Percentiles rank a stretch among this genome's conserved stretches.
These are phyloP conservation scores for Cephus rjabovi DNA, from an alignment of 2,888 invertebrate genomes.

Conservation along the genomic window DNA sequence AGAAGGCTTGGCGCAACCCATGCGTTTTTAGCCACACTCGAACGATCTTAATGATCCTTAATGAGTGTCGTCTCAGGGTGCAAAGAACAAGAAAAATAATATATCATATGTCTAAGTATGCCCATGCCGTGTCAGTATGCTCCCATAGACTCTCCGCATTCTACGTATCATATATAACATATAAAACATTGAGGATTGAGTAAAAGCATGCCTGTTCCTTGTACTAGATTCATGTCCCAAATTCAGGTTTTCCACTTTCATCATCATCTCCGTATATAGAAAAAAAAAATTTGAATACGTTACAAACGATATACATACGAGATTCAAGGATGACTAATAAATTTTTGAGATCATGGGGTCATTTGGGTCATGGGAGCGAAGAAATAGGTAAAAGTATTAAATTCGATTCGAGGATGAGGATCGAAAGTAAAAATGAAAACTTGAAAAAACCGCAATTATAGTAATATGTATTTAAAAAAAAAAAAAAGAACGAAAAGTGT, in stretches of 20 bases:
- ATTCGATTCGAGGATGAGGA: not conserved
- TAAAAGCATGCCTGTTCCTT: not conserved
- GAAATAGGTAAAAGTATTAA: not conserved
- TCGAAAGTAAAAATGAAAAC: not conserved
- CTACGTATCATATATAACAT: not conserved
- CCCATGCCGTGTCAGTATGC: not conserved
- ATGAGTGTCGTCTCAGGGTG: not conserved
- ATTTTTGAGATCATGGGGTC: not conserved
- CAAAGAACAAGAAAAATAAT: not conserved
- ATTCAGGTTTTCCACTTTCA: conserved; percentile 6
- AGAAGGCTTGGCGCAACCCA: not conserved
- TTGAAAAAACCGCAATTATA: not conserved
- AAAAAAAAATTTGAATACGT: not conserved
- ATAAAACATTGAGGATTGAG: not conserved
- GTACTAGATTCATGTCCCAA: conserved; percentile 6
- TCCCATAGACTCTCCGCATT: not conserved
- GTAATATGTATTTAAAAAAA: not conserved
- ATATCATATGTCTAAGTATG: not conserved
- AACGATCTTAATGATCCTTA: not conserved
- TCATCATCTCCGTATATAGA: not conserved
- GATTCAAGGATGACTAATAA: not conserved
- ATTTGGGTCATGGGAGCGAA: not conserved
- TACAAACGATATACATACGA: not conserved
- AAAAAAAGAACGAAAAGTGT: not conserved
- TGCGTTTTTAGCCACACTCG: not conserved